Evolutionary conservation across 2,113 vertebrate genomes (phyloP), one percentile per base, ranked within the genome.

Genomic region (Syngnathus floridae): DNA sequence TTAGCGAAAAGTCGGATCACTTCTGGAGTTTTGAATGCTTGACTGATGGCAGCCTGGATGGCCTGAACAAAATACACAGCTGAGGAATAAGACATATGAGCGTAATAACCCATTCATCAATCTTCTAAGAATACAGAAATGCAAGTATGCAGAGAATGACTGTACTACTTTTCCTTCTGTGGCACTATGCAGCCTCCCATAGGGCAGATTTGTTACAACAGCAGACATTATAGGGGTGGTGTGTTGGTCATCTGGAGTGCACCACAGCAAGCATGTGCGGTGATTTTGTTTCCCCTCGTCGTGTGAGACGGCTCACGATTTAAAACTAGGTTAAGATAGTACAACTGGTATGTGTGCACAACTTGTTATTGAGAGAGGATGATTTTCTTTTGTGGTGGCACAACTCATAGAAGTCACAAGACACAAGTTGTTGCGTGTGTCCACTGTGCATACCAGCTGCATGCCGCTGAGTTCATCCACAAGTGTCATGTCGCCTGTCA

Each of bases 11-110:
- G 90, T 66, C 96, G 90, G 81, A 99, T 99, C 66, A 99, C 96
- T 80, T 99, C 97, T 0, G 97, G 97, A 13, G 97, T 99, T 90
- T 96, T 98, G 87, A 99, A 99, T 0, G 97, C 96, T 83, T 99
- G 96, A 83, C 96, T 99, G 86, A 99, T 98, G 63, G 97, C 96
- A 69, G 96, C 96, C 80, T 99, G 97, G 76, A 95, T 99, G 22
- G 96, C 97, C 96, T 99, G 77, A 60, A 74, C 37, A 74, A 51
- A 10, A 83, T 11, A 83, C 52, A 66, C 51, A 58, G 13, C 5
- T 16, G 14, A 31, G 4, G 4, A 16, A 52, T 52, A 52, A n/a
- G 11, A 1, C 22, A 31, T 13, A 16, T 55, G 13, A 31, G 1
- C 12, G 22, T 12, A 22, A 7, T 54, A 31, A 52, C 8, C 17